phyloP scores from a whole-genome alignment of 1,140 invertebrate genomes.

The Acromyrmex heyeri region DNA sequence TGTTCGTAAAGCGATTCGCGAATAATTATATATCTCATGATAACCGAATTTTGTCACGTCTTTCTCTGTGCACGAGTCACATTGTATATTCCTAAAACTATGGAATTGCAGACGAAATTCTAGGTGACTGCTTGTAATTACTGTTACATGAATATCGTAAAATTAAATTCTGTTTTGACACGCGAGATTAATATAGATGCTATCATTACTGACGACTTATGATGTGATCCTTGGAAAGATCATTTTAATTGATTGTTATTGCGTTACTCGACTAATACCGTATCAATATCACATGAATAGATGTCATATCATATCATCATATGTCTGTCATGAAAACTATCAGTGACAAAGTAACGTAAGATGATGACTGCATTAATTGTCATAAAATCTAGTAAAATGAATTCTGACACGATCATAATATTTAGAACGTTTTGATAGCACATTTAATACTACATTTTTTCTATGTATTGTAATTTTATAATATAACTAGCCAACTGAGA shows the following conservation, averaged over 20 bases:
- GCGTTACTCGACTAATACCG: not conserved
- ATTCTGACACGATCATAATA: not conserved
- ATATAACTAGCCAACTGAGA: not conserved
- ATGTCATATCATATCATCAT: not conserved
- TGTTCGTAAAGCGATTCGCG: slow-evolving; percentile 47
- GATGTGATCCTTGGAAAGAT: not conserved
- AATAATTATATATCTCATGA: slow-evolving; percentile 39
- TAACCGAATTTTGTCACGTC: slow-evolving; percentile 15
- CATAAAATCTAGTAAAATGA: not conserved
- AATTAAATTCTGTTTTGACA: slow-evolving; percentile 54
- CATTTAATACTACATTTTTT: not conserved
- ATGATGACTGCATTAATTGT: not conserved
- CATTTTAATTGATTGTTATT: not conserved
- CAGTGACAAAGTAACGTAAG: not conserved
- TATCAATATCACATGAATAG: not conserved
- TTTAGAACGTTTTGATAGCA: not conserved
- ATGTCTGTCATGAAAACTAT: not conserved
- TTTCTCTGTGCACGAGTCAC: slow-evolving; percentile 5
- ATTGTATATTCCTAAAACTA: slow-evolving; percentile 27
- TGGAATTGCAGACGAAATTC: slow-evolving; percentile 65
- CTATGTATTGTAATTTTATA: not conserved
- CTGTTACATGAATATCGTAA: slow-evolving; percentile 43
- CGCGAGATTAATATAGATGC: slow-evolving; percentile 34
- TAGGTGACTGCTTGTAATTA: slow-evolving; percentile 62
- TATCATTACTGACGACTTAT: slow-evolving; percentile 27